phyloP scores from a whole-genome alignment of 2,888 invertebrate genomes.

The Trissolcus brochymenae region DNA sequence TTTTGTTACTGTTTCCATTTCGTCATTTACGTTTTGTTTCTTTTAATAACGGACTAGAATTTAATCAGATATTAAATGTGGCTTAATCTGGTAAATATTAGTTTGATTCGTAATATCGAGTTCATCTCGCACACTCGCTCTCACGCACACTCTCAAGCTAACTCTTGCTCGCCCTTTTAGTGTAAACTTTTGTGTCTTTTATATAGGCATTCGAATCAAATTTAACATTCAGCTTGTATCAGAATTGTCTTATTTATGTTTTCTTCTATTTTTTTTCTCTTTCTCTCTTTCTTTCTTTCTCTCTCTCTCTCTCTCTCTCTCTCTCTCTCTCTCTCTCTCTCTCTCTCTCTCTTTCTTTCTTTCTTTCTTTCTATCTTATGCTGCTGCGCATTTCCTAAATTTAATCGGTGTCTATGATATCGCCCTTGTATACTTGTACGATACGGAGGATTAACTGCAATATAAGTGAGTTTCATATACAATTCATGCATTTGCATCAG shows the following conservation, averaged over 20 bases:
- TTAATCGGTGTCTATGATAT: constrained; percentile 59
- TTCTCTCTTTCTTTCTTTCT: constrained; percentile 21
- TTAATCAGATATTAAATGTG: constrained; percentile 74
- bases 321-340: too few relatives aligned
- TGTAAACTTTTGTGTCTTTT: constrained; percentile 51
- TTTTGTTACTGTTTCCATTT: constrained; percentile 53
- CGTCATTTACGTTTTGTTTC: constrained; percentile 18
- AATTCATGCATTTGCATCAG: constrained; percentile 65
- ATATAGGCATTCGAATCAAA: constrained; percentile 54
- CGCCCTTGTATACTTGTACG: constrained; percentile 67
- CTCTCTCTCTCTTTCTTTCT: too few relatives aligned
- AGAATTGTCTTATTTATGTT: constrained; percentile 23
- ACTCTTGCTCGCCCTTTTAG: constrained; percentile 47
- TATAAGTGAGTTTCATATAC: constrained; percentile 74
- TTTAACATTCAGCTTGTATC: constrained; percentile 55
- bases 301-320: too few relatives aligned
- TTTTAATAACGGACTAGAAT: constrained; percentile 73
- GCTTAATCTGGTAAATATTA: constrained; percentile 74
- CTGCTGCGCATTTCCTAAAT: constrained; percentile 50
- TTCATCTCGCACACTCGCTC: constrained; percentile 56
- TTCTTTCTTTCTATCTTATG: constrained; percentile 30
- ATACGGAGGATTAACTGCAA: constrained; percentile 72
- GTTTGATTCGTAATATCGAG: constrained; percentile 74
- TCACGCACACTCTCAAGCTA: constrained; percentile 45
- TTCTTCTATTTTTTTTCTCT: too few relatives aligned